These are phyloP conservation scores for Drosophila kuntzei DNA, from an alignment of 2,888 invertebrate species.

Conservation along the genomic window DNA sequence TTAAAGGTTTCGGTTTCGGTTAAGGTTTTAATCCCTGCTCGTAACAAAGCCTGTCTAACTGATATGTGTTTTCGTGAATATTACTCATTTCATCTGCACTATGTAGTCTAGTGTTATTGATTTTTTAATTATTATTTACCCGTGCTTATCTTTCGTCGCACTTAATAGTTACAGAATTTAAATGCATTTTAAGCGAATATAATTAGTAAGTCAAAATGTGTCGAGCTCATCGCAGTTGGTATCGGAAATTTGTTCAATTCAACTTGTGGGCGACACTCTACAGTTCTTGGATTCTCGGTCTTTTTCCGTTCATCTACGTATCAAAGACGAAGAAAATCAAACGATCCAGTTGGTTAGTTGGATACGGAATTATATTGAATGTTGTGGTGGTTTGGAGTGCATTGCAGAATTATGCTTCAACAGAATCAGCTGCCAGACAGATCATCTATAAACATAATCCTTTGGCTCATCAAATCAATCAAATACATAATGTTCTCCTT, in stretches of 20 bases:
- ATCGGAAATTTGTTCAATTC: slow-evolving; percentile 29
- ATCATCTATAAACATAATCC: slow-evolving; percentile 32
- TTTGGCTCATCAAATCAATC: slow-evolving; percentile 17
- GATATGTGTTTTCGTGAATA: too few species aligned
- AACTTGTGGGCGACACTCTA: slow-evolving; percentile 33
- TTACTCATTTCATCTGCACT: background rate
- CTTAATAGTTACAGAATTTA: background rate
- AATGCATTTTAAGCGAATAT: background rate
- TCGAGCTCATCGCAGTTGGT: slow-evolving; percentile 35
- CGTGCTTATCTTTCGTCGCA: slow-evolving; percentile 2
- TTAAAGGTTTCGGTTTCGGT: too few species aligned
- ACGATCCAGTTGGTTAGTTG: slow-evolving; percentile 35
- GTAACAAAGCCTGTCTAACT: too few species aligned
- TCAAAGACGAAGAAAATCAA: slow-evolving; percentile 9
- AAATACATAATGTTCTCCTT: slow-evolving; percentile 5
- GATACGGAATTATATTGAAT: slow-evolving; percentile 41
- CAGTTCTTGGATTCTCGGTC: slow-evolving; percentile 52
- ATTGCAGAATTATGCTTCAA: background rate
- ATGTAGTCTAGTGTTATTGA: slow-evolving; percentile 10
- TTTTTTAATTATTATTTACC: slow-evolving; percentile 8
- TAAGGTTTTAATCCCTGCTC: too few species aligned
- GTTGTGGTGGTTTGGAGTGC: background rate
- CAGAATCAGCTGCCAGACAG: background rate
- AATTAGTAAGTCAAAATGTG: slow-evolving; percentile 31
- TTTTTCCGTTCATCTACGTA: slow-evolving; percentile 54